Evolutionary conservation across 2,888 invertebrate genomes (phyloP).

Genomic region (Schizotus pectinicornis): DNA sequence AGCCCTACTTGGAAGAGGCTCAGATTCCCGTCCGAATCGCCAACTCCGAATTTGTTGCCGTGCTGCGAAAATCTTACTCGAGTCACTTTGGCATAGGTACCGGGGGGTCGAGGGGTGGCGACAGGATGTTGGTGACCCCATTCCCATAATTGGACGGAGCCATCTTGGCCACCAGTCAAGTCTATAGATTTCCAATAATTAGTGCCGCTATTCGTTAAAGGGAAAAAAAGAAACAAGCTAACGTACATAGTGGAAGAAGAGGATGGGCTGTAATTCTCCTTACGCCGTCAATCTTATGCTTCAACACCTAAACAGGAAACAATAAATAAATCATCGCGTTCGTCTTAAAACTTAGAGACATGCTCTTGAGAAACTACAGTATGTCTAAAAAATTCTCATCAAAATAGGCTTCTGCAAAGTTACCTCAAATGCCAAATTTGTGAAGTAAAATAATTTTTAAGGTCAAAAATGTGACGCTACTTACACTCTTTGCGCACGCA

Average conservation of each 20-base stretch:
- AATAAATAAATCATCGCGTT: too few relatives aligned
- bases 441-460: too few relatives aligned
- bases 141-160: slow-evolving; percentile 96
- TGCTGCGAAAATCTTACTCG: slow-evolving; percentile 95
- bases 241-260: slow-evolving; percentile 93
- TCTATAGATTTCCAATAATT: slow-evolving; percentile 61
- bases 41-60: slow-evolving; percentile 98
- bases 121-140: slow-evolving; percentile 95
- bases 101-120: slow-evolving; percentile 88
- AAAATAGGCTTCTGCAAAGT: too few relatives aligned
- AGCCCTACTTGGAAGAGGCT: slow-evolving; percentile 94
- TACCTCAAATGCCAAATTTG: too few relatives aligned
- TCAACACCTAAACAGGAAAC: slow-evolving; percentile 73
- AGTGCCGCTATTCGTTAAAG: neutral
- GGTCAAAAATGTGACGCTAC: too few relatives aligned
- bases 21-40: slow-evolving; percentile 95
- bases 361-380: too few relatives aligned
- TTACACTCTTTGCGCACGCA: too few relatives aligned
- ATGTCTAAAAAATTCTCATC: too few relatives aligned
- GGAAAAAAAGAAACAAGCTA: slow-evolving; percentile 6
- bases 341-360: too few relatives aligned
- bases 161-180: slow-evolving; percentile 94
- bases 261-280: slow-evolving; percentile 97
- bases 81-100: slow-evolving; percentile 94
- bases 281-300: slow-evolving; percentile 93